Evolutionary conservation across 2,797 vertebrate species (phyloP), one percentile per base, ranked within the genome.

Genomic region (Podargus strigoides): DNA sequence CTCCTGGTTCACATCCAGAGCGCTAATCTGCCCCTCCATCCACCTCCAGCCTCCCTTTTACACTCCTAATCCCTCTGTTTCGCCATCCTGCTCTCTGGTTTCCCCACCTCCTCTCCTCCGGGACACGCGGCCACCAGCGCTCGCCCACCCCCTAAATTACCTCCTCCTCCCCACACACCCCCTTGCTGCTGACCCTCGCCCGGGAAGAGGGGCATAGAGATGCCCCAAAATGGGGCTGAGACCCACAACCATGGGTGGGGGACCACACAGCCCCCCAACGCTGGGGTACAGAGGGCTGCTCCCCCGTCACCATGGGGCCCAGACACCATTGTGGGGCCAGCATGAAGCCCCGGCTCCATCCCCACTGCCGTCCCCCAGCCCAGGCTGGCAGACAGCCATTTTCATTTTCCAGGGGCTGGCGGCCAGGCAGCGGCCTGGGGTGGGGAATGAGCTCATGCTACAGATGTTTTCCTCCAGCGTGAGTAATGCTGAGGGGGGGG

Each of bases 381-480:
- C 84, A 1, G 0, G 0, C 60, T 89, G 81, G 75, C 94, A 59
- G 32, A 59, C 30, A 23, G 58, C 94, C 92, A 83, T 91, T 94
- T 97, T 96, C 92, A 83, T 91, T 94, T 97, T 96, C 94, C 96
- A 95, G 78, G 1, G 0, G 77, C 89, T 6, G 27, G 59, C 34
- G 21, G 81, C 91, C 87, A 94, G 85, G 62, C 91, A 63, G 62
- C 9, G 3, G 63, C 56, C 1, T 0, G 12, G 22, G 66, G 53
- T 15, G 62, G 53, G 76, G 76, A 90, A 94, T 96, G 96, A 96
- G 90, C 91, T 97, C 95, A 96, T 89, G 58, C 86, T 89, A 69
- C 96, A 96, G 95, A 95, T 96, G 96, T 96, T 97, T 95, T 95
- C 58, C 55, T 95, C 92, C 94, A 94, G 90, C 80, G 63, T 78